Evolutionary conservation across 2,113 vertebrate species (phyloP), one percentile per base, ranked within the genome.

Genomic region (Festucalex cinctus): DNA sequence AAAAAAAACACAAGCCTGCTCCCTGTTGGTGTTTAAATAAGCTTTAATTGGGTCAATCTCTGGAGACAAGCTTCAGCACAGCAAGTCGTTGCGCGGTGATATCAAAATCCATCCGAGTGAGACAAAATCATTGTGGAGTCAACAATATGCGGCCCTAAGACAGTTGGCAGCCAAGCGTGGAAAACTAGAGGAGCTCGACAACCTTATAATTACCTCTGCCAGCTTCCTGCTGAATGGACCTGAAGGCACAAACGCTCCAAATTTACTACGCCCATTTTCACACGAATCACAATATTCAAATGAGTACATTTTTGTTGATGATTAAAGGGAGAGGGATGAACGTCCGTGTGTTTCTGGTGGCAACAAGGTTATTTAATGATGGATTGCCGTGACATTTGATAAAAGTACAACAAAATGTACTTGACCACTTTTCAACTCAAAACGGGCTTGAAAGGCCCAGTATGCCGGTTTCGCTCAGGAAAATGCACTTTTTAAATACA

Each of bases 141-240:
- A 56, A 37, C 65, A 43, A 1, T 1, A 13, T 16, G 35, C 65
- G 61, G 76, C 75, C 69, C 4, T 17, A 54, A 58, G 77, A 8
- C 22, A 60, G 39, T 22, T 66, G 66, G 41, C 59, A 58, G 60
- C 26, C 44, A 46, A 70, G 35, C 72, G 32, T 49, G 35, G 76
- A 58, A 68, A 72, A 2, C 66, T 49, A 53, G 37, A 77, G 36
- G 10, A 26, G 60, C 22, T 24, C 2, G 22, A 62, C 60, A 43
- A 43, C 37, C 59, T 61, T 39, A 41, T n/a, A 41, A 62, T 26
- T 62, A 43, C 24, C 22, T 22, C 1, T 57, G 54, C 54, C 54
- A 13, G 36, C 36, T 39, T 61, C 36, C 59, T 41, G 35, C 20
- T 61, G 20, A 61, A 41, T 26, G 22, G 37, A 43, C 39, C 22